Evolutionary conservation across 1,140 invertebrate genomes (phyloP), one percentile per base, ranked within the genome.

Genomic region (Tribolium castaneum): DNA sequence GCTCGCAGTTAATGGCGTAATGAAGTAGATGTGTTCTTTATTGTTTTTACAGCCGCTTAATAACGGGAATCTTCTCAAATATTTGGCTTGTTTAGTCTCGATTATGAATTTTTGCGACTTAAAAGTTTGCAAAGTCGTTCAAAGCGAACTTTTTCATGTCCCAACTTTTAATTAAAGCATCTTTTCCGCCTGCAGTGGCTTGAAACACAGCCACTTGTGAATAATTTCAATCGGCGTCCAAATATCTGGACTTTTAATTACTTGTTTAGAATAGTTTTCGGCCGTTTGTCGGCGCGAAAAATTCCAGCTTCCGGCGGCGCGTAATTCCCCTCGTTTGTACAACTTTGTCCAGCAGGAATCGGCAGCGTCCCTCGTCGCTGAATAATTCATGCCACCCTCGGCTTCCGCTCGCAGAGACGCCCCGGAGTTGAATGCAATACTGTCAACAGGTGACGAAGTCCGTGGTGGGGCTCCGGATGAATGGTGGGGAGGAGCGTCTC

Each of bases 361-460:
- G 39, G 39, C 39, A 9, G n/a, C 5, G n/a, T 14, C 16, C 51
- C 51, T 19, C 51, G 13, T 50, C 51, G 16, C 12, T 52, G 51
- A 52, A 52, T 52, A 52, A 52, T 52, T 52, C 13, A 52, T 52
- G 12, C 51, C 51, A 50, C 49, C 51, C 51, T 13, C 51, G 1
- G 16, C 51, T 52, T n/a, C 51, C 51, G 51, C 13, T 14, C 51
- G 51, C 39, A 45, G n/a, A 45, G 39, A 45, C 39, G 5, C 39
- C 25, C 39, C 16, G 19, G 10, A 59, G 54, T 25, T 66, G 59
- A 35, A 35, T 51, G 71, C 49, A 14, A 54, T 16, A 73, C 13
- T 73, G 71, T 73, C 71, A 73, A 73, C 71, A 73, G 71, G 71
- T 73, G 71, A 73, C 70, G 30, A 72, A 72, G 70, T 72, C 70